These are phyloP conservation scores for Aphodius sticticus DNA, from an alignment of 2,888 invertebrate genomes.

Conservation along the genomic window DNA sequence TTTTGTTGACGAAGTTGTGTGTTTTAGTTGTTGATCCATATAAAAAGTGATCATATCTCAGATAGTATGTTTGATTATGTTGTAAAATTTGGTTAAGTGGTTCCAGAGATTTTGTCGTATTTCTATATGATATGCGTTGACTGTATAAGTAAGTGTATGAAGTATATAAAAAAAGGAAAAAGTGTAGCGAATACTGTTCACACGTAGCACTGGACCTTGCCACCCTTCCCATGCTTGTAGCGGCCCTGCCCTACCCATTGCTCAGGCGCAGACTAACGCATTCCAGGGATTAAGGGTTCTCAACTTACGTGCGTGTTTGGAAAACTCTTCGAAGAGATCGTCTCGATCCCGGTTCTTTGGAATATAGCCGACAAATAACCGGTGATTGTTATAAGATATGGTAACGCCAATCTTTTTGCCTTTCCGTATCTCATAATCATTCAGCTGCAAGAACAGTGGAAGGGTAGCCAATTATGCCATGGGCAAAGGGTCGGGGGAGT, in stretches of 20 bases:
- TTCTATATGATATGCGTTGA: background rate
- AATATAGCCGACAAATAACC: slow-evolving; percentile 99
- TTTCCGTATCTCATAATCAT: slow-evolving; percentile 99
- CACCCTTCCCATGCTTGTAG: slow-evolving; percentile 57
- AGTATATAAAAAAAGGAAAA: background rate
- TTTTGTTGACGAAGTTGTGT: no score
- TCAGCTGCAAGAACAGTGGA: slow-evolving; percentile 96
- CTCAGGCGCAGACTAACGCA: slow-evolving; percentile 59
- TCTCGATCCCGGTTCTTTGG: slow-evolving; percentile 99
- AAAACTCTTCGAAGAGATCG: slow-evolving; percentile 99
- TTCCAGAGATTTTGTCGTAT: background rate
- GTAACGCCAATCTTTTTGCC: slow-evolving; percentile 99
- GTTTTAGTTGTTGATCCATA: no score
- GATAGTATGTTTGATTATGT: no score
- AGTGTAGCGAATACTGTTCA: background rate
- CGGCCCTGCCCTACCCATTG: slow-evolving; percentile 62
- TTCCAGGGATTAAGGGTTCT: slow-evolving; percentile 64
- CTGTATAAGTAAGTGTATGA: background rate
- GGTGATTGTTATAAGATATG: slow-evolving; percentile 99
- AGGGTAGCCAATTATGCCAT: slow-evolving; percentile 71
- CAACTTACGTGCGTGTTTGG: slow-evolving; percentile 99
- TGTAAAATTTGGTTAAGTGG: no score
- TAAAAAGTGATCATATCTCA: no score
- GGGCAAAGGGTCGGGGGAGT: slow-evolving; percentile 43
- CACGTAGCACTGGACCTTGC: slow-evolving; percentile 53